Evolutionary conservation across 1,140 invertebrate species (phyloP).

Genomic region (Hylaeus anthracinus): DNA sequence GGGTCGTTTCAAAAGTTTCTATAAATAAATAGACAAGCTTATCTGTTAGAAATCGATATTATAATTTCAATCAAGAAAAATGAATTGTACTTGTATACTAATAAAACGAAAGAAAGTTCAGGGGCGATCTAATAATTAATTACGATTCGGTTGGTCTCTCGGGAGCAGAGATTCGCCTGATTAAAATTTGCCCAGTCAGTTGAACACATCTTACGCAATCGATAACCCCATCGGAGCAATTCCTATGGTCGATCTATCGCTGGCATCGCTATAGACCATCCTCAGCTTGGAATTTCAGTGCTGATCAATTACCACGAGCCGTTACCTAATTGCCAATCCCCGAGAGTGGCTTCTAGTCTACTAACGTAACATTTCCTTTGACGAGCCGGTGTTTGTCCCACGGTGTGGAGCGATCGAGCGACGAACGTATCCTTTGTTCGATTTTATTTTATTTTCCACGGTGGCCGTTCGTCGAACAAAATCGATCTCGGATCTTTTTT

Average conservation of each 20-base stretch:
- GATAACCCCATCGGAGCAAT: constrained; percentile 13
- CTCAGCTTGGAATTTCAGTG: constrained; percentile 44
- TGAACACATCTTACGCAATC: constrained; percentile 7
- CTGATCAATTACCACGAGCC: constrained; percentile 29
- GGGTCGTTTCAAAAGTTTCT: too few relatives aligned
- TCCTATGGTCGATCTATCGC: constrained; percentile 5
- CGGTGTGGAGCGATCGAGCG: not conserved
- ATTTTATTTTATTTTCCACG: not conserved
- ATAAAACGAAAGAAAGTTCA: too few relatives aligned
- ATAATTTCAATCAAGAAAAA: too few relatives aligned
- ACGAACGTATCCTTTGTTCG: not conserved
- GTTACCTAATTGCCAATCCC: constrained; percentile 40
- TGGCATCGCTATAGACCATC: constrained; percentile 4
- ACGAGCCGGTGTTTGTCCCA: constrained; percentile 13
- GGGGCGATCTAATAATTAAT: too few relatives aligned
- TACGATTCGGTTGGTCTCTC: not conserved
- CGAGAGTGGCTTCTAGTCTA: constrained; percentile 37
- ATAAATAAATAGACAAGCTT: too few relatives aligned
- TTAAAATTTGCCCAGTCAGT: constrained; percentile 13
- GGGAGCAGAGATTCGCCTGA: too few relatives aligned
- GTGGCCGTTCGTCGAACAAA: not conserved
- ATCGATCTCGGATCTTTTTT: not conserved
- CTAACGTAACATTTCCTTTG: constrained; percentile 32
- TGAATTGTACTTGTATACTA: too few relatives aligned
- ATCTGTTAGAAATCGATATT: too few relatives aligned